Conservation (phyloP, 2,113 vertebrate genomes). For the Neolamprologus brichardi region DNA sequence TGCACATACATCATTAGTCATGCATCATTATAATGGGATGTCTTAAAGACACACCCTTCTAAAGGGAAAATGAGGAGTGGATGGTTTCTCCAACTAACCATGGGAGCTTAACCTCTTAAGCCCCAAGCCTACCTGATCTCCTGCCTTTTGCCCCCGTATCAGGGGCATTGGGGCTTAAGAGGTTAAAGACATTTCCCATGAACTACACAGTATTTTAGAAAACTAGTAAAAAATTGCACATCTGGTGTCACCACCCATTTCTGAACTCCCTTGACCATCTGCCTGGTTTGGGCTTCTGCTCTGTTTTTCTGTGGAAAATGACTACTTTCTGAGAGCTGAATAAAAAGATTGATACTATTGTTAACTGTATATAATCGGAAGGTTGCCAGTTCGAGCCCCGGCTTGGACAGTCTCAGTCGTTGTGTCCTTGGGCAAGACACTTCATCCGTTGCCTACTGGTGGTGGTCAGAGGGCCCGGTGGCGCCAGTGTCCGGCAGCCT, state of each 20-base stretch:
- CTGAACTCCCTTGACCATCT: neutral
- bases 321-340: neutral
- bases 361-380: neutral
- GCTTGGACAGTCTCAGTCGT: no score
- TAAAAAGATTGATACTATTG: neutral
- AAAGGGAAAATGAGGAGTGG: neutral
- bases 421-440: no score
- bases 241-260: neutral
- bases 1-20: neutral
- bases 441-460: no score
- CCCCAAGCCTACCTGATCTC: no score
- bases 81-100: neutral
- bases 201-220: neutral
- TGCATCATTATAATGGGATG: neutral
- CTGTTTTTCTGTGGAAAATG: neutral
- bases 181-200: neutral
- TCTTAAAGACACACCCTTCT: neutral
- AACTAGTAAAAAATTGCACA: neutral
- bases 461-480: no score
- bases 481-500: no score
- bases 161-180: no score
- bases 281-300: neutral
- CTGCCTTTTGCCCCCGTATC: no score
- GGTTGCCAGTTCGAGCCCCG: no score
- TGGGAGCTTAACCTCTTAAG: neutral